These are phyloP conservation scores for Copidosoma floridanum DNA, from an alignment of 1,140 invertebrate species.

Conservation along the genomic window DNA sequence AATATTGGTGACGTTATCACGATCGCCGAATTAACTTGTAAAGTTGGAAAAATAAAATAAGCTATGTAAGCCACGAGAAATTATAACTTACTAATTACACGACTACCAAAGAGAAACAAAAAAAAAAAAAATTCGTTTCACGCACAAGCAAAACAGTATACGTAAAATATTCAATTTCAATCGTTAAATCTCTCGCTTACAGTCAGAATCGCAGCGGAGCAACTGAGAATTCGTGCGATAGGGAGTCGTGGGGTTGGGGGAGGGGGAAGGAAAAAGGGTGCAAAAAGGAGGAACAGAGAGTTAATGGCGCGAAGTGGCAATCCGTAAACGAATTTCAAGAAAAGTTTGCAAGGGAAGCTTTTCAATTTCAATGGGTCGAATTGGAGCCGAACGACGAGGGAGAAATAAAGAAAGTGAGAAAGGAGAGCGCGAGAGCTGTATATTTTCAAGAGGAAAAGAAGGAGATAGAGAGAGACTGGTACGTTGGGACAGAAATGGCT, in stretches of 20 bases:
- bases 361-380: conserved; percentile 19
- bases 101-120: too few species aligned
- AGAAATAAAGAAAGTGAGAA: neutral
- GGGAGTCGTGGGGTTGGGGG: neutral
- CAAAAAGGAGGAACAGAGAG: neutral
- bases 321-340: conserved; percentile 24
- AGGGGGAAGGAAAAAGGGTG: neutral
- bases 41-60: too few species aligned
- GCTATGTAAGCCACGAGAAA: too few species aligned
- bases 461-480: neutral
- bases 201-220: too few species aligned
- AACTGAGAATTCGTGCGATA: too few species aligned
- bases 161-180: neutral
- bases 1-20: too few species aligned
- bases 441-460: neutral
- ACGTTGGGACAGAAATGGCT: neutral
- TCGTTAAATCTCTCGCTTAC: conserved; percentile 4
- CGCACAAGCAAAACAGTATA: too few species aligned
- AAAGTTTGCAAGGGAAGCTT: conserved; percentile 19
- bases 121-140: too few species aligned
- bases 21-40: too few species aligned
- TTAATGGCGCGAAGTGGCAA: conserved; percentile 19
- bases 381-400: conserved; percentile 3
- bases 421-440: neutral
- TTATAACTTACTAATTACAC: too few species aligned